Conservation (phyloP, 2,888 invertebrate species). For the Teleiodes luculella region DNA sequence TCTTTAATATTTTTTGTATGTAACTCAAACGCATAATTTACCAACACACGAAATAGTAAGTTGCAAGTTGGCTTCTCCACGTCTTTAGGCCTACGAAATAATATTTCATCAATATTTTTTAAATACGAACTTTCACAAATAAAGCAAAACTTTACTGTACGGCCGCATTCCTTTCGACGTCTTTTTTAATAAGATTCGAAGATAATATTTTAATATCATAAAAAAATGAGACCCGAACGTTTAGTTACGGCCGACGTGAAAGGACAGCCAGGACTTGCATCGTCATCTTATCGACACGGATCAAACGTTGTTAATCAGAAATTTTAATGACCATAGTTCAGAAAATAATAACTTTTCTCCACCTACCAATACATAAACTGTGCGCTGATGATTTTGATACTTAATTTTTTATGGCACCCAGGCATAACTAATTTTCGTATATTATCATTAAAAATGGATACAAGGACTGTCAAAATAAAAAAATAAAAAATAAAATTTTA, state of each 20-base stretch:
- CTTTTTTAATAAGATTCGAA: slow-evolving; percentile 30
- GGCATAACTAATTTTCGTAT: too few relatives aligned
- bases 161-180: slow-evolving; percentile 26
- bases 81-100: too few relatives aligned
- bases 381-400: slow-evolving; percentile 44
- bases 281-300: slow-evolving; percentile 75
- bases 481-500: too few relatives aligned
- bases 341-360: slow-evolving; percentile 75
- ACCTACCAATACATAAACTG: slow-evolving; percentile 47
- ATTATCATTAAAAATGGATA: too few relatives aligned
- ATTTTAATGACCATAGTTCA: slow-evolving; percentile 78
- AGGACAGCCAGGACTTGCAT: slow-evolving; percentile 65
- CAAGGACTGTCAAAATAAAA: too few relatives aligned
- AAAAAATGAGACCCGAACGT: slow-evolving; percentile 63
- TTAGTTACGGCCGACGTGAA: slow-evolving; percentile 70
- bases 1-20: too few relatives aligned
- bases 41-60: too few relatives aligned
- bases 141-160: slow-evolving; percentile 19
- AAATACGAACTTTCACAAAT: slow-evolving; percentile 26
- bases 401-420: slow-evolving; percentile 26
- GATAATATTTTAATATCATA: slow-evolving; percentile 65
- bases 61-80: too few relatives aligned
- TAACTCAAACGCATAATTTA: too few relatives aligned
- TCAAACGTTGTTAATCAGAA: slow-evolving; percentile 77
- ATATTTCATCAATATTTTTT: slow-evolving; percentile 6